Evolutionary conservation across 2,797 vertebrate species (phyloP), one percentile per base, ranked within the genome.

Genomic region (Alfaro cultratus): DNA sequence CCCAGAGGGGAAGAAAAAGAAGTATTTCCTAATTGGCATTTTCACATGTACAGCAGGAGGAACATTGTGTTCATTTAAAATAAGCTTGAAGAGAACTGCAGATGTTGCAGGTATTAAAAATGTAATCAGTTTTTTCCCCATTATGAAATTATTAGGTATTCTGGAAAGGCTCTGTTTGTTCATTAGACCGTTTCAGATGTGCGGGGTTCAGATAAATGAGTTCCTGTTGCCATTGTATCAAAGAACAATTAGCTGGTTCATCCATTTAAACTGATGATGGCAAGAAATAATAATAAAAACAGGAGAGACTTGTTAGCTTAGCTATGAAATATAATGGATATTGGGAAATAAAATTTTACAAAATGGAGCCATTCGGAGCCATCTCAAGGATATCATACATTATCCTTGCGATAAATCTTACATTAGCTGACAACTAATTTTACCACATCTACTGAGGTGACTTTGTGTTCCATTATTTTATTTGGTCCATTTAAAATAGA

Each of bases 111-210:
- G 62, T 87, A 78, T 81, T 87, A 73, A 85, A 83, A 86, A 83
- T 51, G 74, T 80, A 53, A 80, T 86, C 64, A 83, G 41, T 80
- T 84, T 77, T 39, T 41, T 53, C 11, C 11, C 34, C 26, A 72
- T 68, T 57, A 80, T 76, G 39, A 82, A 89, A 91, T 83, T 85
- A 90, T 91, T 83, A 86, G 74, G 57, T 83, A 81, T 88, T 91
- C 79, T 73, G 79, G 26, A 79, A 78, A 83, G 79, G 49, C 68
- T 7, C 51, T 83, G 83, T 90, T 90, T 91, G 87, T 89, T 88
- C 64, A 88, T 83, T 64, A 34, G 85, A 90, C 76, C 84, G 82
- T 86, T 90, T 86, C 79, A 83, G 77, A 82, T 76, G 80, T 85
- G 82, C 83, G 74, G 15, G 80, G 80, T 78, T 87, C 78, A 78